Base-by-base conservation (phyloP, 2,888 invertebrate species). In the Sinodicranocentrus sp. region DNA sequence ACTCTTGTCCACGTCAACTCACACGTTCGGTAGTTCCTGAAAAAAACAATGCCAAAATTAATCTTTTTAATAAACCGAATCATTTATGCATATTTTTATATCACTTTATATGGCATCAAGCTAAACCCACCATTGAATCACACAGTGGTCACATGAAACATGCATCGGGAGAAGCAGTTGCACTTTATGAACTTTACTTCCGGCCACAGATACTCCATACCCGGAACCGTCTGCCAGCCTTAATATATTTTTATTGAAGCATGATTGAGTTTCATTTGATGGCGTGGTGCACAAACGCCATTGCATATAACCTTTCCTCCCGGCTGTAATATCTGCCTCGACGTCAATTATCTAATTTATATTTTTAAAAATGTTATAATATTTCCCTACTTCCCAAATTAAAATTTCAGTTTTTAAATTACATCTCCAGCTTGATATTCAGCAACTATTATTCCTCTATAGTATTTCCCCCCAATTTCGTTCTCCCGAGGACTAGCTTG, bases 151-250 rank as follows among this genome's bases (percentile, higher is more conserved):
- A 65, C 89, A 89, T 2, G 72, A 86, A 19, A 89, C 84, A 17
- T 85, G 88, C 3, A 63, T 67, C 0, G 89, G 89, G 2, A 89
- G 82, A 19, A 84, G 63, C n/a, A 89, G 39, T 39, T 71, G 25
- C 3, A 84, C 67, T 8, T 43, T 17, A 43, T 85, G 78, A 70
- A 26, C 63, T 26, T 83, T 75, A 19, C 44, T 33, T 15, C 26
- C 71, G 0, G 19, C 44, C 1, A 91, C 87, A 0, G 78, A 48
- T 85, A 90, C 91, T 25, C 84, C 85, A 70, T 87, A 85, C 3
- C 88, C 89, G 2, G 90, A 90, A 71, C 91, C 89, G 21, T 76
- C 63, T 23, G 75, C 63, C 2, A 71, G 33, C 48, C 77, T 63
- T 1, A 83, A 59, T 0, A 83, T 52, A 15, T 83, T 33, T 48